Evolutionary conservation across 2,797 vertebrate genomes (phyloP).

Genomic region (Nasua narica): DNA sequence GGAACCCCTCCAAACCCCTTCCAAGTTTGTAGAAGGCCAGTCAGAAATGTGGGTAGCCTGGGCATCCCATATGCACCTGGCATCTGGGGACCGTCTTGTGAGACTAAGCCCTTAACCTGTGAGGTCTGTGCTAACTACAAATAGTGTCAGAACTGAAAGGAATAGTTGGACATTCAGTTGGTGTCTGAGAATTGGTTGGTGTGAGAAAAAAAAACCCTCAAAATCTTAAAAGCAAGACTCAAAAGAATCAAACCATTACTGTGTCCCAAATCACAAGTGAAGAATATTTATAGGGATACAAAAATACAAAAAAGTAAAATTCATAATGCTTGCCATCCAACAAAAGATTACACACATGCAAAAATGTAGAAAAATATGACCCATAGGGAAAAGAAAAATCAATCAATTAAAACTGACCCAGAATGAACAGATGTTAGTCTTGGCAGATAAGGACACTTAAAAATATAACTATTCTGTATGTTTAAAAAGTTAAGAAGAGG

Average conservation of each 20-base stretch:
- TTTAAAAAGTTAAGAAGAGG: background rate
- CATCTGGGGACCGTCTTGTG: background rate
- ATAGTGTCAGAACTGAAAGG: background rate
- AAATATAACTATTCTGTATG: background rate
- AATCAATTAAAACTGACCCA: background rate
- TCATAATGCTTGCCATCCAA: background rate
- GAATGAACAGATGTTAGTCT: background rate
- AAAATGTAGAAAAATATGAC: background rate
- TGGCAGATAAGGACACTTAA: background rate
- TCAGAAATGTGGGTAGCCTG: background rate
- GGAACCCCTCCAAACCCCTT: background rate
- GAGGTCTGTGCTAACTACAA: background rate
- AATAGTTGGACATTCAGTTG: background rate
- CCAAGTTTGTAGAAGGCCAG: background rate
- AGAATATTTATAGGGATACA: background rate
- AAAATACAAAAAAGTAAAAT: background rate
- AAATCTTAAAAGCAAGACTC: background rate
- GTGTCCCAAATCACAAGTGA: background rate
- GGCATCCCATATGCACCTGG: background rate
- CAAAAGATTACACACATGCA: background rate
- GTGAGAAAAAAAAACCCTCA: no score
- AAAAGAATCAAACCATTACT: background rate
- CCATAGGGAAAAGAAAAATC: background rate
- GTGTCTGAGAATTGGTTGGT: background rate
- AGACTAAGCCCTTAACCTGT: background rate